Evolutionary conservation across 2,113 vertebrate species (phyloP).

Genomic region (Chionis minor): DNA sequence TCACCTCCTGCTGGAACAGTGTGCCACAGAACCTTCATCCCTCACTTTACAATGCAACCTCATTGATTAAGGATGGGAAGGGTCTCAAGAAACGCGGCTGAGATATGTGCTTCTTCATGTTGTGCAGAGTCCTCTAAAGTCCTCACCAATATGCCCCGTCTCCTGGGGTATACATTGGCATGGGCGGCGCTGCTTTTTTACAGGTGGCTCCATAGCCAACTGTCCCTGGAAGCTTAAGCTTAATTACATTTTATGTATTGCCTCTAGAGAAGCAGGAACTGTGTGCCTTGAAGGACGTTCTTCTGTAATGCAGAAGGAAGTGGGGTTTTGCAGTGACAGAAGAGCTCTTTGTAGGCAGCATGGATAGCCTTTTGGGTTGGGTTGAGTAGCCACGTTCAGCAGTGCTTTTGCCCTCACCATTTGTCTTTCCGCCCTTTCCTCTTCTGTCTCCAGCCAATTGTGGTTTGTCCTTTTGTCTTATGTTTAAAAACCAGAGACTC

Average conservation of each 20-base stretch:
- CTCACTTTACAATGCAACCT: no score
- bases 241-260: not conserved
- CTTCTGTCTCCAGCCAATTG: not conserved
- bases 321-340: not conserved
- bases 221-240: not conserved
- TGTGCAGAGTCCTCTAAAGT: not conserved
- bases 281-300: not conserved
- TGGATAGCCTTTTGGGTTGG: not conserved
- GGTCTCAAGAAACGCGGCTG: not conserved
- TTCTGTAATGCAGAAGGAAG: not conserved
- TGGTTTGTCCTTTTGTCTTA: not conserved
- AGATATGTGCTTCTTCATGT: fast-evolving
- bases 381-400: fast-evolving
- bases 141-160: not conserved
- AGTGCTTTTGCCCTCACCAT: not conserved
- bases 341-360: not conserved
- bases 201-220: not conserved
- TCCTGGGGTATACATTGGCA: not conserved
- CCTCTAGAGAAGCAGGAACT: not conserved
- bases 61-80: not conserved
- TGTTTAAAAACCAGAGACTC: not conserved
- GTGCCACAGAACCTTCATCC: not conserved
- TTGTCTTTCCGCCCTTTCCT: not conserved
- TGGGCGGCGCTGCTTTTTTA: not conserved
- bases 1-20: not conserved